Base-by-base conservation (phyloP, 1,140 invertebrate genomes). In the Papilio dardanus region DNA sequence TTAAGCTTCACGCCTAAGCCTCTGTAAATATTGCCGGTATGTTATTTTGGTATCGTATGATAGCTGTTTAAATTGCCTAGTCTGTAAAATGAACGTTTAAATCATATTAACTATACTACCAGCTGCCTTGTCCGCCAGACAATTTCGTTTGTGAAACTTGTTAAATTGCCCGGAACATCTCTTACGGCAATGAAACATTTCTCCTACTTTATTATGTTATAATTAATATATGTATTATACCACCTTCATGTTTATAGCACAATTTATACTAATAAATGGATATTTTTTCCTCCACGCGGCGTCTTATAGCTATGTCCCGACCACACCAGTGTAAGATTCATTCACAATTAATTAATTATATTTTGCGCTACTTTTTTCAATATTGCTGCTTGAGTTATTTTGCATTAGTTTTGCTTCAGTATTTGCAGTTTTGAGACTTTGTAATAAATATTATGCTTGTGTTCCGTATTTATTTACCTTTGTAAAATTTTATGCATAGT, bases 301-400 rank as follows among this genome's bases (percentile, higher is more conserved):
- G 74, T 77, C 81, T 81, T 84, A 77, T 94, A 94, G 93, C 86
- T 94, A 94, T 92, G 85, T 94, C 83, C 90, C 93, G 82, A 94
- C 94, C 88, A 95, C 95, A 83, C 95, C 94, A 94, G 94, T 95
- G 95, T 96, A 95, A 95, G 95, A 93, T 80, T 77, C 65, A 78
- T 77, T 83, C 75, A 76, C 33, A 78, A 74, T 67, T 71, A 54
- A 54, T 33, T 71, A 68, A 28, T 30, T 33, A 58, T 67, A 19
- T 16, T 42, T 62, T 73, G 10, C 30, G 58, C 35, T 76, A 66
- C 46, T 71, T 69, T 21, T n/a, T n/a, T 37, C 30, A 58, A 4
- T 21, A 42, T 24, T 24, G 12, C 30, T 74, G 74, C 74, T 80
- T 80, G 19, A 71, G 71, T 40, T 71, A 62, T 37, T 77, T 58